Evolutionary conservation across 2,113 vertebrate genomes (phyloP).

Genomic region (Merops nubicus): DNA sequence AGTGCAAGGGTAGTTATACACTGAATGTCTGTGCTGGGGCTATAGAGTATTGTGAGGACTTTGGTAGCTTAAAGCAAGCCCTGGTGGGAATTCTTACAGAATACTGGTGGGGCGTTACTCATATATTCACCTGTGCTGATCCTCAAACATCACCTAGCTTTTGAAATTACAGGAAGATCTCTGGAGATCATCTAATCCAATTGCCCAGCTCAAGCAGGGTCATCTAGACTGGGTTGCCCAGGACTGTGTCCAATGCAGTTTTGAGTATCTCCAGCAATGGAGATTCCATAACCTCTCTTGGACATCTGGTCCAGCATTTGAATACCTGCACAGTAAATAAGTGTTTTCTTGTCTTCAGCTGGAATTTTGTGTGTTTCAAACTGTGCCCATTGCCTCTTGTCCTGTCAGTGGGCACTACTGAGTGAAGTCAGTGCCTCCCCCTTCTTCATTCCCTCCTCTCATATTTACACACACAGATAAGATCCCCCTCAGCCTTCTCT

Average conservation of each 20-base stretch:
- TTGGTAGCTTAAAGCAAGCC: not conserved
- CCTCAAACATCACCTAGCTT: not conserved
- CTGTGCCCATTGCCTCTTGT: not conserved
- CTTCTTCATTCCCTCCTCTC: not conserved
- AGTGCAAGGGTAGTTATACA: not conserved
- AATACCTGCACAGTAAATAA: not conserved
- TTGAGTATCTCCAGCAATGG: not conserved
- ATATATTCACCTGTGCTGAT: not conserved
- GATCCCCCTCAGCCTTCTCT: not conserved
- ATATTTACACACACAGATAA: not conserved
- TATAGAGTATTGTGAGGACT: not conserved
- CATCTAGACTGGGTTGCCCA: not conserved
- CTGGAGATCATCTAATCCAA: not conserved
- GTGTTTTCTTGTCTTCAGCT: not conserved
- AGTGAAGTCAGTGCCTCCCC: not conserved
- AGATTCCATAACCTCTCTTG: not conserved
- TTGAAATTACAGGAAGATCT: not conserved
- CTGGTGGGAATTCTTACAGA: not conserved
- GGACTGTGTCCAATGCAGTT: not conserved
- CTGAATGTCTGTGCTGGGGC: accelerated
- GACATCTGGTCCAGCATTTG: not conserved
- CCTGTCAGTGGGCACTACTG: not conserved
- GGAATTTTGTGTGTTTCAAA: not conserved
- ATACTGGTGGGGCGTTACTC: not conserved
- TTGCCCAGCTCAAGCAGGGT: not conserved